These are phyloP conservation scores for Nycticryphes semicollaris DNA, from an alignment of 2,113 vertebrate species.

Conservation along the genomic window DNA sequence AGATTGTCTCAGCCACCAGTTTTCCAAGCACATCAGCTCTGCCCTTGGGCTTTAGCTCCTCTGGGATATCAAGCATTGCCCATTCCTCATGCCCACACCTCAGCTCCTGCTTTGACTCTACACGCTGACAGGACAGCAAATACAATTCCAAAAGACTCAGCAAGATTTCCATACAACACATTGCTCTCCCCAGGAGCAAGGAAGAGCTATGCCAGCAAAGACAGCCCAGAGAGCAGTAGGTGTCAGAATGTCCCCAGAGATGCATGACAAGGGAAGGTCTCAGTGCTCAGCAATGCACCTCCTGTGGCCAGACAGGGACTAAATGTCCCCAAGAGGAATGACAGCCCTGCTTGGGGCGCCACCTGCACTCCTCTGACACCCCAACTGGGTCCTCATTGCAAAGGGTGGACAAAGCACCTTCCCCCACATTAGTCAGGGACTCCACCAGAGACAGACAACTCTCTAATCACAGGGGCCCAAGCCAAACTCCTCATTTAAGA, in stretches of 20 bases:
- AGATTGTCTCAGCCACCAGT: too few relatives aligned
- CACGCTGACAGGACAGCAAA: too few relatives aligned
- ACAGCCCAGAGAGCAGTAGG: background rate
- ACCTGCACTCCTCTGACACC: rapidly evolving
- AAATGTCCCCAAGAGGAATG: background rate
- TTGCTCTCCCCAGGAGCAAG: background rate
- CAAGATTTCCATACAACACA: background rate
- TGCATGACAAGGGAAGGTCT: background rate
- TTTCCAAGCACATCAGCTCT: too few relatives aligned
- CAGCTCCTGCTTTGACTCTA: background rate
- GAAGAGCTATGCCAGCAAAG: background rate
- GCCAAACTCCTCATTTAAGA: background rate
- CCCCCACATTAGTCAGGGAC: rapidly evolving
- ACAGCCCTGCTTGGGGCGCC: rapidly evolving
- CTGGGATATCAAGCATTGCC: too few relatives aligned
- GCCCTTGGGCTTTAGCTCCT: too few relatives aligned
- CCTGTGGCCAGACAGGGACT: too few relatives aligned
- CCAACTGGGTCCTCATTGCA: background rate
- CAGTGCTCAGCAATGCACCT: background rate
- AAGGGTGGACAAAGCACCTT: background rate
- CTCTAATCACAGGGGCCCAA: background rate
- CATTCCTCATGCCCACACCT: background rate
- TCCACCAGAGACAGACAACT: background rate
- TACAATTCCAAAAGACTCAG: rapidly evolving
- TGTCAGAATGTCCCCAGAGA: too few relatives aligned